Evolutionary conservation across 2,797 vertebrate genomes (phyloP).

Genomic region (Pseudochirops cupreus): DNA sequence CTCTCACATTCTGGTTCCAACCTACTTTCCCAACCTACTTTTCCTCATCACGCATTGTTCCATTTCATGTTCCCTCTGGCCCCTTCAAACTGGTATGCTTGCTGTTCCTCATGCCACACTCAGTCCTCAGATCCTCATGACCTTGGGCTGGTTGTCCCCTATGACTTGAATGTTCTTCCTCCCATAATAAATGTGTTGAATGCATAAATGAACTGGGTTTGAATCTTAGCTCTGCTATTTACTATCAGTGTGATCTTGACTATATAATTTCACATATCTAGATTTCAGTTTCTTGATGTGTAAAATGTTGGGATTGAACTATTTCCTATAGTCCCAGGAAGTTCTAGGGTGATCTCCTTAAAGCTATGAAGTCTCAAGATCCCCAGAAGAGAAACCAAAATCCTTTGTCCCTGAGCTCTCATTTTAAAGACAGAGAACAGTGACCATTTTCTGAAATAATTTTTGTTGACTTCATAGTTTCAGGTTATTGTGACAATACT

Average conservation of each 20-base stretch:
- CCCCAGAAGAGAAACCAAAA: not conserved
- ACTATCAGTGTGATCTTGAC: not conserved
- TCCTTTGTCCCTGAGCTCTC: not conserved
- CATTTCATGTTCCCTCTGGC: not conserved
- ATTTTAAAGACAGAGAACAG: not conserved
- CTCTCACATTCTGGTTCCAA: not conserved
- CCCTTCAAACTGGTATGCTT: not conserved
- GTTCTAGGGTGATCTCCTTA: not conserved
- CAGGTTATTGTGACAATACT: not conserved
- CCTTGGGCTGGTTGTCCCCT: not conserved
- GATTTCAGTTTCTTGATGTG: not conserved
- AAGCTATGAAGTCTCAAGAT: not conserved
- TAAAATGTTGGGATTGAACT: not conserved
- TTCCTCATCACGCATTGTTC: not conserved
- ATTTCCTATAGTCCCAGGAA: not conserved
- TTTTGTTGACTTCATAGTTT: not conserved
- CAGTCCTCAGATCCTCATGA: not conserved
- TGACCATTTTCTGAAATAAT: not conserved
- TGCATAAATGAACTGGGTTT: not conserved
- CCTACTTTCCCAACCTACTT: not conserved
- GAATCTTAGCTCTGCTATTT: not conserved
- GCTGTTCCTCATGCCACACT: not conserved
- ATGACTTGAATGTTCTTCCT: not conserved
- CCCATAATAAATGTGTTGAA: not conserved
- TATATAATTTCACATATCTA: not conserved